Evolutionary conservation across 1,140 invertebrate species (phyloP), one percentile per base, ranked within the genome.

Genomic region (Brachionus manjavacas): DNA sequence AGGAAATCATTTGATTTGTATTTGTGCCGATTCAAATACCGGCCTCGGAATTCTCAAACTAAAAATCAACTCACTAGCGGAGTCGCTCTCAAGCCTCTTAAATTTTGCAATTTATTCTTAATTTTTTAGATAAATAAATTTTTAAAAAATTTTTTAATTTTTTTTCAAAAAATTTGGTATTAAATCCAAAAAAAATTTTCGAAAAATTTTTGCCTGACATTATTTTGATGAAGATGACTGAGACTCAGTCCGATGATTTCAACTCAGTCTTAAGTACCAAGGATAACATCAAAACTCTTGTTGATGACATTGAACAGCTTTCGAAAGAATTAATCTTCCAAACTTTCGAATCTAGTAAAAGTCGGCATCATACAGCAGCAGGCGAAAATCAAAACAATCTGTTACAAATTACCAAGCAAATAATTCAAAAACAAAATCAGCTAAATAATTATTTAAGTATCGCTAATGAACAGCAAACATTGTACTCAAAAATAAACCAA

Each of bases 41-140:
- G 78, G 78, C 9, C 78, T 80, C n/a, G 78, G 78, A 20, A 80
- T 80, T n/a, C 46, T 80, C 20, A 80, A 80, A 64, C 35, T 80
- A 14, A 80, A 80, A 20, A 55, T 80, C 4, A 80, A 55, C 35
- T 80, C 78, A 64, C 35, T 80, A 2, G 78, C 78, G 16, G 78
- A 55, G 23, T 80, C 78, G 16, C 46, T 80, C 4, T 80, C 78
- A 25, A 52, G 28, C 60, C 78, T 80, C 41, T 80, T 80, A 55
- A 80, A 80, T 74, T 74, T 74, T 43, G 31, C 70, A 43, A 43
- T 74, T 74, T 74, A 74, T 74, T 74, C 70, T 74, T 74, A 43
- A 43, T 74, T 35, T 70, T 35, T 70, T 70, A 66, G 25, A 25
- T 70, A 39, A 70, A 60, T 60, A 70, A 28, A 70, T 28, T 70